Percentiles rank a stretch among this genome's conserved stretches.
These are phyloP conservation scores for Tetheella fluctuosa DNA, from an alignment of 2,888 invertebrate genomes.

Conservation along the genomic window DNA sequence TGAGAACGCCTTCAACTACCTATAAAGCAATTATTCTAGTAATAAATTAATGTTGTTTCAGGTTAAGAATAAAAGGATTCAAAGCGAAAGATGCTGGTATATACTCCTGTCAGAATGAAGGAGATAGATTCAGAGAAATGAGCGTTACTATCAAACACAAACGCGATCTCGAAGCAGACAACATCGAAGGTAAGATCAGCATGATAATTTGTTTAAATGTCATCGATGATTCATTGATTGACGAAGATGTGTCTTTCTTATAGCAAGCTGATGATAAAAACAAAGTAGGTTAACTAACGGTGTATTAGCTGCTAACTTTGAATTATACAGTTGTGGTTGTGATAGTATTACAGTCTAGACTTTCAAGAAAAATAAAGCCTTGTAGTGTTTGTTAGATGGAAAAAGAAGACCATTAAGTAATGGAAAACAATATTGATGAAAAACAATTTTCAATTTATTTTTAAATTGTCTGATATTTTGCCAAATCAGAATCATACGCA, in stretches of 20 bases:
- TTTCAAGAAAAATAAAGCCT: no score
- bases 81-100: constrained; percentile 74
- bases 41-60: constrained; percentile 44
- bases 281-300: no score
- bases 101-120: constrained; percentile 73
- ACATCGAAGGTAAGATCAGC: constrained; percentile 52
- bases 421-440: neutral
- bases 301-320: neutral
- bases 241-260: neutral
- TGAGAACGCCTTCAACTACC: neutral
- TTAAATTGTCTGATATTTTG: neutral
- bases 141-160: constrained; percentile 61
- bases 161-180: constrained; percentile 43
- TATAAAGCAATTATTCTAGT: no score
- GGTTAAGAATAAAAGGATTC: constrained; percentile 77
- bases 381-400: no score
- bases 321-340: neutral
- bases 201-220: neutral
- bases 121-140: constrained; percentile 54
- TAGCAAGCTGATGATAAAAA: neutral
- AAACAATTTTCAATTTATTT: neutral
- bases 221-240: neutral
- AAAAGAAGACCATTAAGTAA: no score
- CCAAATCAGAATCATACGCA: neutral
- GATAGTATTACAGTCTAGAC: no score